Evolutionary conservation across 2,888 invertebrate genomes (phyloP).

Genomic region (Tenthredo notha): DNA sequence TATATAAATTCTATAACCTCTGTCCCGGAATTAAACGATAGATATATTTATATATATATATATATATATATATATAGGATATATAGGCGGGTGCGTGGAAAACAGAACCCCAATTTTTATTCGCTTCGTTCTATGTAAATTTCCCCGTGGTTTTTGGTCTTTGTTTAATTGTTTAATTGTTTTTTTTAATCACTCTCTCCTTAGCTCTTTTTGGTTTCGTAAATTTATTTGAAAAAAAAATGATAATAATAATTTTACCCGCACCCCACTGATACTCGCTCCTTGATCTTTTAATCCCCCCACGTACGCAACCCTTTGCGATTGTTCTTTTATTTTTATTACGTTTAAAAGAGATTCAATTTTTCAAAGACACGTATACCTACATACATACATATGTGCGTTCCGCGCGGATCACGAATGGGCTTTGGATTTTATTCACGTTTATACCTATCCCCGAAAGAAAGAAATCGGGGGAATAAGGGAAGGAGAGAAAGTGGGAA

Average conservation of each 20-base stretch:
- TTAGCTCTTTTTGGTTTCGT: background rate
- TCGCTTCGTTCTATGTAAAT: background rate
- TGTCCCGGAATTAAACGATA: no score
- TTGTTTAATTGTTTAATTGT: background rate
- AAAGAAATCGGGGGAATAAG: background rate
- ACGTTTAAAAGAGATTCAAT: background rate
- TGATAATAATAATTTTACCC: no score
- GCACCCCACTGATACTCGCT: background rate
- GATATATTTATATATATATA: no score
- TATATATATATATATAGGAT: background rate
- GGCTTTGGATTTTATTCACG: slow-evolving; percentile 2
- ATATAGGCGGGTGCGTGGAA: background rate
- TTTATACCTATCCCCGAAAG: background rate
- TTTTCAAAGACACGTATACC: background rate
- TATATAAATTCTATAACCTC: no score
- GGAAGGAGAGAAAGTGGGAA: background rate
- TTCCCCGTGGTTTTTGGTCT: background rate
- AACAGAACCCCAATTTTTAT: background rate
- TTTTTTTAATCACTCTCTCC: background rate
- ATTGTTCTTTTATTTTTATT: background rate
- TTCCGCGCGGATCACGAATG: background rate
- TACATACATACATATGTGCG: background rate
- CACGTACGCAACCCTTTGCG: background rate
- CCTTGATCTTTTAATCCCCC: background rate
- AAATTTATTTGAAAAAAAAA: background rate